Conservation (phyloP, 92 coral and sea anemone species). For the Phymanthus crucifer region DNA sequence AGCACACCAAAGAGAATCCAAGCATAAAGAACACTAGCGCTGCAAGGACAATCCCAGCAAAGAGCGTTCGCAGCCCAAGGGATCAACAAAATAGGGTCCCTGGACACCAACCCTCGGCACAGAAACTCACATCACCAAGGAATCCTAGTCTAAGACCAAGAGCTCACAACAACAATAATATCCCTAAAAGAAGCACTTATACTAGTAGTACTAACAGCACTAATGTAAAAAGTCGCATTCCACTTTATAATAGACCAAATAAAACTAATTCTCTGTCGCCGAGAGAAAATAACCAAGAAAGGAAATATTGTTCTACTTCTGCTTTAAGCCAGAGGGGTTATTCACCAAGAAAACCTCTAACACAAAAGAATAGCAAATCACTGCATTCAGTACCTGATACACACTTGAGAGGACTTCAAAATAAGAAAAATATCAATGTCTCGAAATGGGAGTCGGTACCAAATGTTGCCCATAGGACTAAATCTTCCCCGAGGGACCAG, state of each 20-base stretch:
- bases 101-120: conserved; percentile 20
- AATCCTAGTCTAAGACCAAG: not conserved
- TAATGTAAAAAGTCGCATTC: not conserved
- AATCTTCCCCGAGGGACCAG: conserved; percentile 19
- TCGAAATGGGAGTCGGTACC: conserved; percentile 40
- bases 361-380: not conserved
- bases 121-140: conserved; percentile 37
- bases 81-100: conserved; percentile 30
- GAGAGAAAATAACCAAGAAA: conserved; percentile 4
- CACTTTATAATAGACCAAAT: not conserved
- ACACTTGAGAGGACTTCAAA: conserved; percentile 4
- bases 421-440: not conserved
- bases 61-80: conserved; percentile 52
- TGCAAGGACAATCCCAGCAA: conserved; percentile 41
- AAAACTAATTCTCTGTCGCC: conserved; percentile 2
- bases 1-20: conserved; percentile 54
- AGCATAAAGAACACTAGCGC: conserved; percentile 45
- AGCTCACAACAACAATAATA: conserved; percentile 18
- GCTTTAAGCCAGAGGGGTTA: not conserved
- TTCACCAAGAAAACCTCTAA: conserved; percentile 1
- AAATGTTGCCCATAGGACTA: conserved; percentile 29
- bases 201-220: not conserved
- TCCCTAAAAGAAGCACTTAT: not conserved
- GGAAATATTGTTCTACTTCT: not conserved
- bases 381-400: conserved; percentile 7